Percentiles rank a stretch among this genome's conserved stretches.
These are phyloP conservation scores for Silurus meridionalis DNA, from an alignment of 2,113 vertebrate species.

Conservation along the genomic window DNA sequence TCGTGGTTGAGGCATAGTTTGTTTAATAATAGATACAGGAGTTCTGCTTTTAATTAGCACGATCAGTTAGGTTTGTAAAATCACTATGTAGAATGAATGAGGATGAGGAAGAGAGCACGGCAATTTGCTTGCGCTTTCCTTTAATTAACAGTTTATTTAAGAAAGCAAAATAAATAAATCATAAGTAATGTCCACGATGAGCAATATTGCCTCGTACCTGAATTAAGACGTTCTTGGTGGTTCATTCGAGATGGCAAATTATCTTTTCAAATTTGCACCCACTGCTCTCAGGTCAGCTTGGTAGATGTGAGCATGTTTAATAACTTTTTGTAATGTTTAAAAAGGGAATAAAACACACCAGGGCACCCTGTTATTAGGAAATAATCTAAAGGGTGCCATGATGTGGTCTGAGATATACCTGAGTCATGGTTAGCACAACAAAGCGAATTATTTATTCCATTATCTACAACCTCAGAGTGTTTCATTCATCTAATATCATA, in stretches of 20 bases:
- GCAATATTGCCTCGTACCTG: neutral
- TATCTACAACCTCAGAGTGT: neutral
- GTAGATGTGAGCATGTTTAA: neutral
- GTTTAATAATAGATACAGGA: constrained; percentile 34
- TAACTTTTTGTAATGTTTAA: neutral
- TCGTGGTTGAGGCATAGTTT: neutral
- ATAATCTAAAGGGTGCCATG: neutral
- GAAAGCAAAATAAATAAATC: neutral
- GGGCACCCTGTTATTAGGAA: neutral
- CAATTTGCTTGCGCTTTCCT: neutral
- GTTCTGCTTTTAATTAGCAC: constrained; percentile 24
- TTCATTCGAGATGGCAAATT: neutral
- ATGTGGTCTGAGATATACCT: neutral
- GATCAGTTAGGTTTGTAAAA: constrained; percentile 7
- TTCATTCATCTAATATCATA: neutral
- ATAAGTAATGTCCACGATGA: neutral
- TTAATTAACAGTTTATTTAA: neutral
- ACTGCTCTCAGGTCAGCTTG: neutral
- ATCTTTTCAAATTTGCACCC: neutral
- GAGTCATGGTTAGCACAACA: neutral
- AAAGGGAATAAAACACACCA: neutral
- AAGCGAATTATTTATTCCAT: neutral
- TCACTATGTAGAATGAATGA: neutral
- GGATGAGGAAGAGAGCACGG: constrained; percentile 10
- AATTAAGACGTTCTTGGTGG: neutral